Evolutionary conservation across 2,888 invertebrate species (phyloP).

Genomic region (Perithous albicinctus): DNA sequence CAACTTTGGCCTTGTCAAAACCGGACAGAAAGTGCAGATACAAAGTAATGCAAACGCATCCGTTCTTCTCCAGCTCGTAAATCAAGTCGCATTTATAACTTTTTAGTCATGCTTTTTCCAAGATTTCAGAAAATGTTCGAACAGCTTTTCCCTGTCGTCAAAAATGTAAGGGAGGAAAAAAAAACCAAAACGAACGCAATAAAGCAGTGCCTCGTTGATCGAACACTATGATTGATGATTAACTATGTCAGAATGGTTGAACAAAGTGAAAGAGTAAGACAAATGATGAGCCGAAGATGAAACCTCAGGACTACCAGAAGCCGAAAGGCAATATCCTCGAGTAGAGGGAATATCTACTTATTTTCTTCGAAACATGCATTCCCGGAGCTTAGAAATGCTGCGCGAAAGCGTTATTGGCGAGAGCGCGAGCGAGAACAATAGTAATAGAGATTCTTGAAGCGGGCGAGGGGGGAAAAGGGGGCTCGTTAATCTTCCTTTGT

Average conservation of each 20-base stretch:
- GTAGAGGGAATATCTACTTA: slow-evolving; percentile 43
- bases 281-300: slow-evolving; percentile 40
- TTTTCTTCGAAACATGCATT: slow-evolving; percentile 49
- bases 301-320: slow-evolving; percentile 28
- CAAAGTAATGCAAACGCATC: neutral
- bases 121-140: neutral
- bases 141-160: neutral
- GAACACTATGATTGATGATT: slow-evolving; percentile 47
- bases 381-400: slow-evolving; percentile 46
- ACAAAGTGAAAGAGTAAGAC: slow-evolving; percentile 32
- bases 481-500: slow-evolving; percentile 75
- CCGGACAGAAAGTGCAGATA: neutral
- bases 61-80: neutral
- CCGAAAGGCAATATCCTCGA: slow-evolving; percentile 28
- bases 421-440: slow-evolving; percentile 62
- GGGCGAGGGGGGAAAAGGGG: slow-evolving; percentile 19
- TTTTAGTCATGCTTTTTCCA: neutral
- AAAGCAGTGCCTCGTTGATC: slow-evolving; percentile 38
- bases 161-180: neutral
- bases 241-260: slow-evolving; percentile 32
- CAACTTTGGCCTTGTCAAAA: neutral
- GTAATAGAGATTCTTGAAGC: slow-evolving; percentile 64
- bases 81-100: neutral
- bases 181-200: slow-evolving; percentile 18
- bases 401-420: slow-evolving; percentile 57